A percentile compares a stretch with the other conserved stretches of the same genome.
These are phyloP conservation scores for Trimorus sp. DNA, from an alignment of 2,888 invertebrate genomes.

Conservation along the genomic window DNA sequence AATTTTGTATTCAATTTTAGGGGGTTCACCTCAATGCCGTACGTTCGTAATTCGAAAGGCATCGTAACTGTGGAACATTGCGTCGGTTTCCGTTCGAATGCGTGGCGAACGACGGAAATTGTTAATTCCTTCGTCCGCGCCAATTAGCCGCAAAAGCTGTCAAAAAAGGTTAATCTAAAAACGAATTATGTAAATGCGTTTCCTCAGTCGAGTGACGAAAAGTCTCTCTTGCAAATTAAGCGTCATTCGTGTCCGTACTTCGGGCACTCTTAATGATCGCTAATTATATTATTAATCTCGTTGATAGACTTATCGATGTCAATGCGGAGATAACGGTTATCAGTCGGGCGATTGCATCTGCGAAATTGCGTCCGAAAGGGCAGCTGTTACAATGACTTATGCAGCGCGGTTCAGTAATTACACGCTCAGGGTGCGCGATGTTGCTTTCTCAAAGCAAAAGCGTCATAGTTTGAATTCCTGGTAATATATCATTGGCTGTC, in stretches of 20 bases:
- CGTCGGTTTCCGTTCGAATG: too few relatives aligned
- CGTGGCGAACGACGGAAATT: too few relatives aligned
- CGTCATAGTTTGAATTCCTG: conserved; percentile 35
- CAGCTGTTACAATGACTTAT: conserved; percentile 54
- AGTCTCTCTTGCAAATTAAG: conserved; percentile 19
- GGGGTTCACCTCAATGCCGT: too few relatives aligned
- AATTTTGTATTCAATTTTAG: too few relatives aligned
- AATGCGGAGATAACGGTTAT: conserved; percentile 36
- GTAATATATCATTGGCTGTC: conserved; percentile 57
- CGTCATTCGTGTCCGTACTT: conserved; percentile 15
- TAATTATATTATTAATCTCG: conserved; percentile 59
- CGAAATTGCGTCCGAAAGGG: conserved; percentile 44
- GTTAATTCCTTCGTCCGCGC: too few relatives aligned
- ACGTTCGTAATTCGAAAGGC: too few relatives aligned
- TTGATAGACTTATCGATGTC: conserved; percentile 52
- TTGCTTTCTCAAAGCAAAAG: conserved; percentile 44
- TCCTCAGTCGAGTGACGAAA: conserved; percentile 14
- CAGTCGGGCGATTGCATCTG: conserved; percentile 35
- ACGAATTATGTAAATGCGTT: conserved; percentile 18
- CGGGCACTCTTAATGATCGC: conserved; percentile 34
- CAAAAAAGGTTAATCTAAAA: background rate
- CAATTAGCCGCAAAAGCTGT: too few relatives aligned
- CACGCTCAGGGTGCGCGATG: conserved; percentile 7
- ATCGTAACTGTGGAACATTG: too few relatives aligned
- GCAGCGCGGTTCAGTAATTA: conserved; percentile 38